phyloP scores from a whole-genome alignment of 2,888 invertebrate genomes.

The Deilephila porcellus region DNA sequence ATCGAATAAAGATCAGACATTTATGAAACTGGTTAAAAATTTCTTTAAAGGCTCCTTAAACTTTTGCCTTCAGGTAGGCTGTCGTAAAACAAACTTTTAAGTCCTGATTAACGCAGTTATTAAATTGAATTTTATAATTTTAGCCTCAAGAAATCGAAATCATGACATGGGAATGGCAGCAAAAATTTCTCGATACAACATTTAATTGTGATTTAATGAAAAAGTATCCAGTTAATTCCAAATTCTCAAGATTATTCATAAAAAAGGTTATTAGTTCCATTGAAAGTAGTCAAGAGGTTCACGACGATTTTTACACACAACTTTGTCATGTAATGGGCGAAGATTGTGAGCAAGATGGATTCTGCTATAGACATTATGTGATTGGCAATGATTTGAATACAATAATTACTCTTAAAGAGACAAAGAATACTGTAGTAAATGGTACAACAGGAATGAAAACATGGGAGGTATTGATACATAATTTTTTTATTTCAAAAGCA shows the following conservation, averaged over 20 bases:
- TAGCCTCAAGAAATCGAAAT: slow-evolving; percentile 58
- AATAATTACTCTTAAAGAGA: slow-evolving; percentile 87
- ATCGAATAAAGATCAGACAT: slow-evolving; percentile 22
- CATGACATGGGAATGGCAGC: slow-evolving; percentile 83
- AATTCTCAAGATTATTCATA: slow-evolving; percentile 87
- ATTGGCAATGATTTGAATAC: slow-evolving; percentile 63
- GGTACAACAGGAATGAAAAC: slow-evolving; percentile 92
- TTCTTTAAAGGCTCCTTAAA: slow-evolving; percentile 54
- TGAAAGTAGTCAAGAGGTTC: slow-evolving; percentile 84
- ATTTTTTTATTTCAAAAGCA: background rate
- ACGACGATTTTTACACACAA: slow-evolving; percentile 87
- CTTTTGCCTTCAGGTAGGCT: slow-evolving; percentile 52
- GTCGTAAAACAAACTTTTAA: background rate
- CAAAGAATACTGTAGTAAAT: slow-evolving; percentile 88
- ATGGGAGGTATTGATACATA: slow-evolving; percentile 87
- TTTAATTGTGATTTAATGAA: slow-evolving; percentile 80
- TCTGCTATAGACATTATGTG: slow-evolving; percentile 87
- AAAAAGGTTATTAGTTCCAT: slow-evolving; percentile 86
- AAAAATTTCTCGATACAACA: slow-evolving; percentile 84
- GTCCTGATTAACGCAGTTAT: background rate
- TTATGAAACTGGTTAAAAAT: slow-evolving; percentile 43
- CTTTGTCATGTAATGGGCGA: slow-evolving; percentile 82
- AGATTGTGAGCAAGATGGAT: slow-evolving; percentile 54
- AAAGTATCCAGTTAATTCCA: slow-evolving; percentile 85
- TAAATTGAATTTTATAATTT: slow-evolving; percentile 41